phyloP scores from a whole-genome alignment of 2,113 vertebrate genomes.

The Tragulus kanchil region DNA sequence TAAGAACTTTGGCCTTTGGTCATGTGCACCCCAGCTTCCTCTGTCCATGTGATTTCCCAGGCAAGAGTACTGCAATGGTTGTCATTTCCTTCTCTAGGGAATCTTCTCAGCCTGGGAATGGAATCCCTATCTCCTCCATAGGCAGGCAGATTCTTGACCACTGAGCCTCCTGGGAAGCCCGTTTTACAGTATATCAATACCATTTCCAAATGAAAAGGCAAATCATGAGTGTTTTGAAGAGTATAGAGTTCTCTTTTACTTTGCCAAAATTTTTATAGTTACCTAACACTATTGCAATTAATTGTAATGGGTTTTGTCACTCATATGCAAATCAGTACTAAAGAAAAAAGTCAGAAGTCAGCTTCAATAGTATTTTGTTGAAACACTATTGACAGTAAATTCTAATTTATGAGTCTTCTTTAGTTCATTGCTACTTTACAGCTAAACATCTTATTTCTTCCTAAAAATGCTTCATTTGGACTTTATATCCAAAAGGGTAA shows the following conservation, averaged over 20 bases:
- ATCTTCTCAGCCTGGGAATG: neutral
- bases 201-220: neutral
- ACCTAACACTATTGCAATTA: neutral
- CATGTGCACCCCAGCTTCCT: neutral
- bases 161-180: neutral
- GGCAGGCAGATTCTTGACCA: neutral
- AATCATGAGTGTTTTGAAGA: neutral
- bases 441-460: neutral
- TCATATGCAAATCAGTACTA: slow-evolving; percentile 12
- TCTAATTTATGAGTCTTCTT: neutral
- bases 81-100: neutral
- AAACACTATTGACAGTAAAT: neutral
- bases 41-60: neutral
- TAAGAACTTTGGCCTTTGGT: neutral
- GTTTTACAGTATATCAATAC: neutral
- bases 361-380: neutral
- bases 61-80: neutral
- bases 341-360: slow-evolving; percentile 17
- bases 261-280: neutral
- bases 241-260: neutral
- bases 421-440: neutral
- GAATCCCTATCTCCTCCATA: neutral
- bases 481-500: neutral
- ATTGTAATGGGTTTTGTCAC: neutral
- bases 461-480: neutral